Evolutionary conservation across 2,797 vertebrate species (phyloP).

Genomic region (Aselliscus stoliczkanus): DNA sequence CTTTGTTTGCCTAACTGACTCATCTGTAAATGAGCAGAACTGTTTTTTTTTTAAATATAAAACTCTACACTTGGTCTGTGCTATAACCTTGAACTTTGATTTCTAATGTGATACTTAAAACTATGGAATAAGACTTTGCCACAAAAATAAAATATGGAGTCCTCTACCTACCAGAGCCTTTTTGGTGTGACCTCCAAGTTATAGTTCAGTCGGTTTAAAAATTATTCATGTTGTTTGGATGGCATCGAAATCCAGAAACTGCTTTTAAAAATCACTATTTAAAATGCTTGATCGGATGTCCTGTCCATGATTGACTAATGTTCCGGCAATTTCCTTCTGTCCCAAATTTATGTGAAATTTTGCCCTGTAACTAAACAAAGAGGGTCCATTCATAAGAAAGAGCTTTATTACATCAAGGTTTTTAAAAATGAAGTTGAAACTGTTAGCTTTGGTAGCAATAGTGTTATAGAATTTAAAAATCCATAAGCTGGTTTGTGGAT

Average conservation of each 20-base stretch:
- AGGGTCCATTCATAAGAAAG: slow-evolving; percentile 69
- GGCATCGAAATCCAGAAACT: slow-evolving; percentile 73
- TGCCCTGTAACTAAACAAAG: slow-evolving; percentile 71
- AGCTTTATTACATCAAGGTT: slow-evolving; percentile 42
- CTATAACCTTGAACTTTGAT: slow-evolving; percentile 81
- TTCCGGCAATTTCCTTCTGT: slow-evolving; percentile 54
- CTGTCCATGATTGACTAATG: slow-evolving; percentile 33
- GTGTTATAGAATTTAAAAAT: slow-evolving; percentile 43
- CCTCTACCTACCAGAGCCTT: slow-evolving; percentile 72
- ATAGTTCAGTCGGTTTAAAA: slow-evolving; percentile 65
- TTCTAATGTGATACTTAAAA: slow-evolving; percentile 82
- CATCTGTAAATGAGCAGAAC: slow-evolving; percentile 82
- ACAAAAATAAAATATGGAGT: slow-evolving; percentile 79
- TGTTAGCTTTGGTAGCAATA: slow-evolving; percentile 59
- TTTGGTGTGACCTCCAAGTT: slow-evolving; percentile 63
- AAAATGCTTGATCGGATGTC: slow-evolving; percentile 79
- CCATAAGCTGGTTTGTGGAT: slow-evolving; percentile 39
- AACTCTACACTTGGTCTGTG: slow-evolving; percentile 81
- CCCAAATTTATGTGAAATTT: slow-evolving; percentile 52
- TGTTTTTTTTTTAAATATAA: slow-evolving; percentile 77
- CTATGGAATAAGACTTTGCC: slow-evolving; percentile 84
- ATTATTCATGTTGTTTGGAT: slow-evolving; percentile 73
- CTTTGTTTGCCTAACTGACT: slow-evolving; percentile 81
- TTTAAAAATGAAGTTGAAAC: slow-evolving; percentile 64
- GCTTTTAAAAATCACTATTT: slow-evolving; percentile 77